Percentiles rank a stretch among this genome's conserved stretches.
Evolutionary conservation across 2,797 vertebrate species (phyloP).

Genomic region (Clarias platycephalus): DNA sequence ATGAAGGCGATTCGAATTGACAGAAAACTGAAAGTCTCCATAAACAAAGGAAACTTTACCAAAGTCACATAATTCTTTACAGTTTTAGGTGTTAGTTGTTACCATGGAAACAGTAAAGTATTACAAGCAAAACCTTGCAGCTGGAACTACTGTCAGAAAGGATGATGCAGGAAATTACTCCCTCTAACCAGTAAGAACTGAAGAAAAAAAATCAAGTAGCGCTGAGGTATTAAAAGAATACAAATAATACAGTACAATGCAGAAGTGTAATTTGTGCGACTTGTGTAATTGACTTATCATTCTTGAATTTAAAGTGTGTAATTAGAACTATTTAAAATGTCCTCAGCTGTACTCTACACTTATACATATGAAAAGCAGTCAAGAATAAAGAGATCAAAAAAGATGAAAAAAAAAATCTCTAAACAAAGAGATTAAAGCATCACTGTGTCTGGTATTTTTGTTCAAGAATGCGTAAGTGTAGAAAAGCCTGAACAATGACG

Average conservation of each 20-base stretch:
- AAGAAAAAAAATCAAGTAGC: background rate
- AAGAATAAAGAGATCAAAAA: background rate
- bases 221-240: background rate
- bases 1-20: no score
- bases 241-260: background rate
- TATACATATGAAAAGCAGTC: background rate
- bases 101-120: background rate
- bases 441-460: background rate
- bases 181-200: background rate
- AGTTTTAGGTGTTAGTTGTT: background rate
- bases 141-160: background rate
- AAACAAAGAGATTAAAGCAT: background rate
- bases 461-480: background rate
- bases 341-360: background rate
- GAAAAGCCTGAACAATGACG: slow-evolving; percentile 5
- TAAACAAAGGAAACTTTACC: background rate
- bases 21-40: no score
- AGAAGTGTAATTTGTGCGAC: no score
- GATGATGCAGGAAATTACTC: background rate
- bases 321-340: background rate
- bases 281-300: background rate
- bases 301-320: background rate
- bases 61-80: background rate
- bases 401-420: no score
- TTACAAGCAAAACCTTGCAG: background rate